These are phyloP conservation scores for Halcyon malimbica DNA, from an alignment of 2,113 vertebrate genomes.

Conservation along the genomic window DNA sequence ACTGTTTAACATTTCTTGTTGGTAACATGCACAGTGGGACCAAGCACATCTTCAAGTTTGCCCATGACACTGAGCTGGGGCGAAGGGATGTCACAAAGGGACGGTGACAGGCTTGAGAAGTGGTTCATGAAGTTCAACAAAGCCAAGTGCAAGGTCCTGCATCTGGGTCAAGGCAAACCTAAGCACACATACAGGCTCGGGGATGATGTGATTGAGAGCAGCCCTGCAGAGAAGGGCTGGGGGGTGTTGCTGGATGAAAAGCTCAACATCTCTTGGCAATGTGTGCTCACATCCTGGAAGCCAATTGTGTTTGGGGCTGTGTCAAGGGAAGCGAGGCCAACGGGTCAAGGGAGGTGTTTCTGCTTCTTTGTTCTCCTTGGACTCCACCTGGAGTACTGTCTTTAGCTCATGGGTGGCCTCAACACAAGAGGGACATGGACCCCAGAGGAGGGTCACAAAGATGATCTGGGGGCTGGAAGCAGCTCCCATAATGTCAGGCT, in stretches of 20 bases:
- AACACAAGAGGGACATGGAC: no score
- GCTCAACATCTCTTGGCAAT: not conserved
- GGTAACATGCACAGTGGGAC: not conserved
- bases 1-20: not conserved
- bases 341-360: not conserved
- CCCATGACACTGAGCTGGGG: no score
- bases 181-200: not conserved
- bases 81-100: not conserved
- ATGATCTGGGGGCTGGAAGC: not conserved
- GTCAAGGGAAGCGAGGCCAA: not conserved
- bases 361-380: not conserved
- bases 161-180: not conserved
- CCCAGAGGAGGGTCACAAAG: not conserved
- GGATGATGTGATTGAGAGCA: not conserved
- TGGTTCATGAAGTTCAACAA: no score
- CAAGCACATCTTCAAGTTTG: not conserved
- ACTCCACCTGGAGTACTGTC: no score
- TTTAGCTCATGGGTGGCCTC: not conserved
- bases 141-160: not conserved
- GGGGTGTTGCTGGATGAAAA: not conserved
- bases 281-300: not conserved
- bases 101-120: not conserved
- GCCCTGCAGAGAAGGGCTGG: not conserved
- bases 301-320: not conserved
- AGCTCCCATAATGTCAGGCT: not conserved